phyloP scores from a whole-genome alignment of 2,888 invertebrate species.

The Limnephilus lunatus region DNA sequence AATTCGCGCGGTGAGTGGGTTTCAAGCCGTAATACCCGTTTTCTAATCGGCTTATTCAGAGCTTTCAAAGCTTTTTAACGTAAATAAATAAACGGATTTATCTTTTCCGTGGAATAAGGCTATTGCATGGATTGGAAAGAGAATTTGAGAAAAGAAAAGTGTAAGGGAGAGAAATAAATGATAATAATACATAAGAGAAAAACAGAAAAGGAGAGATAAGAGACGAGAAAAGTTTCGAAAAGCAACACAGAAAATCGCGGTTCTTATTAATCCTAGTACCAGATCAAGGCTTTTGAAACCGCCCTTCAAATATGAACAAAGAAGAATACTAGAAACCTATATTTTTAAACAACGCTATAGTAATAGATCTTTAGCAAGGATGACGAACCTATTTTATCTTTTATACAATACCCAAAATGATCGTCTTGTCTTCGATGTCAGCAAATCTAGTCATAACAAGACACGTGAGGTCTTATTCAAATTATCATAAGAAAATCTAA shows the following conservation, averaged over 20 bases:
- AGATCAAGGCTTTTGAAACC: not conserved
- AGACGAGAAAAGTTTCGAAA: not conserved
- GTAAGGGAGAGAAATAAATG: not conserved
- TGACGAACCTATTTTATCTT: not conserved
- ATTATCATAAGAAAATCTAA: not conserved
- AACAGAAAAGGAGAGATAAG: not conserved
- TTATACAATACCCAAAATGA: too few relatives aligned
- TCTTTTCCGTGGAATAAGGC: not conserved
- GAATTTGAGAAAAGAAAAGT: not conserved
- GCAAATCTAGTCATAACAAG: too few relatives aligned
- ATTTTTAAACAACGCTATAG: not conserved
- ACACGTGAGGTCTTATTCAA: not conserved
- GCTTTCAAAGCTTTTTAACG: not conserved
- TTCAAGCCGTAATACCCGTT: not conserved
- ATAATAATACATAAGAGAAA: not conserved
- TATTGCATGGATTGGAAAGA: not conserved
- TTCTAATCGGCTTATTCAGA: not conserved
- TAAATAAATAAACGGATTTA: not conserved
- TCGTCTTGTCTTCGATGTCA: too few relatives aligned
- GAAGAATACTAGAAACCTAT: not conserved
- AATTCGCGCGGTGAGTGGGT: conserved; percentile 19
- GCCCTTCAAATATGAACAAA: not conserved
- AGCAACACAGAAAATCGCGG: not conserved
- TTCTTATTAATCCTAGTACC: not conserved
- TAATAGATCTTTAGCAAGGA: not conserved